Percentiles rank a stretch among this genome's conserved stretches.
These are phyloP conservation scores for Isichthys henryi DNA, from an alignment of 2,113 vertebrate species.

Conservation along the genomic window DNA sequence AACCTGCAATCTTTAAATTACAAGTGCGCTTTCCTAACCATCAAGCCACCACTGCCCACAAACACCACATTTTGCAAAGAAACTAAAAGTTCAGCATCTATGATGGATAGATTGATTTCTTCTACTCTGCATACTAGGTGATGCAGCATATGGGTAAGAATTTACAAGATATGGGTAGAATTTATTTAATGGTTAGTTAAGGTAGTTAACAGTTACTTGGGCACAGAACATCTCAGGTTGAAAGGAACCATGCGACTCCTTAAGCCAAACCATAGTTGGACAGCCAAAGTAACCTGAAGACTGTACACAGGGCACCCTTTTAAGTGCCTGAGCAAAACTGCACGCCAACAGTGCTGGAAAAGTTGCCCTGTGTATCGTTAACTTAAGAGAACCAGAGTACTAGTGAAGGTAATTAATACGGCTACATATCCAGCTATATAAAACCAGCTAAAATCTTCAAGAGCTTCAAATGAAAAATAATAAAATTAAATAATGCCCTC, in stretches of 20 bases:
- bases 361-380: neutral
- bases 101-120: neutral
- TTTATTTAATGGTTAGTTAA: neutral
- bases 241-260: neutral
- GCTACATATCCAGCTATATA: neutral
- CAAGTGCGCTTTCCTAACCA: too few species aligned
- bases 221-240: neutral
- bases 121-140: neutral
- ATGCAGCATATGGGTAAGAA: neutral
- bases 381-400: neutral
- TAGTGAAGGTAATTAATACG: neutral
- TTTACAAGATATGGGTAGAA: neutral
- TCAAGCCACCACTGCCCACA: too few species aligned
- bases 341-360: neutral
- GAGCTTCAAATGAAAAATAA: neutral
- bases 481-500: neutral
- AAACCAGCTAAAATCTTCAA: neutral
- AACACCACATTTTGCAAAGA: neutral
- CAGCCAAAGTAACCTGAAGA: neutral
- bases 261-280: neutral
- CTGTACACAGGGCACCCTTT: neutral
- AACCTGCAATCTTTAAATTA: too few species aligned
- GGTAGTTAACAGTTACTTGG: neutral
- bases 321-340: neutral
- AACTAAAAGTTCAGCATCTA: neutral